These are phyloP conservation scores for Pachyramphus minor DNA, from an alignment of 2,113 vertebrate species.

Conservation along the genomic window DNA sequence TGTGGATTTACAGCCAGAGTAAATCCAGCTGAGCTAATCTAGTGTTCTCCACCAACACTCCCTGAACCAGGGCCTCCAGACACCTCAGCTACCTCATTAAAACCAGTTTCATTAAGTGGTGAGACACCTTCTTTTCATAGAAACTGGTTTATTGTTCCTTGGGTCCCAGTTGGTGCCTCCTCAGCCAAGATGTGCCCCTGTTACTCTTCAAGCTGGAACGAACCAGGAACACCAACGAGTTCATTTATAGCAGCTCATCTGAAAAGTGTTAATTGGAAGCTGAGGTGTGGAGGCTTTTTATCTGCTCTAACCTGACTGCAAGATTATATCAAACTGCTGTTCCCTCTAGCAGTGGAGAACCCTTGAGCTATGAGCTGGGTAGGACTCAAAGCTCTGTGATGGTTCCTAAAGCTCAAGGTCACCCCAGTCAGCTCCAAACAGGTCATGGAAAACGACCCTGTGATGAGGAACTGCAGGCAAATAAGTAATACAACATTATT, in stretches of 20 bases:
- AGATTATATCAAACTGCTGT: not conserved
- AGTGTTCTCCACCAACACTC: not conserved
- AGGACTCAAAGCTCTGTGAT: not conserved
- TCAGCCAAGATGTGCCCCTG: not conserved
- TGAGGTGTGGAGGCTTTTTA: not conserved
- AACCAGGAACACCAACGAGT: accelerated
- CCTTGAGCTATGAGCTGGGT: not conserved
- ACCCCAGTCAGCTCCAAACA: not conserved
- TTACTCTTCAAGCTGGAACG: not conserved
- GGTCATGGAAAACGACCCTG: not conserved
- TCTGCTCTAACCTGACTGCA: not conserved
- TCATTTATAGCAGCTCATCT: not conserved
- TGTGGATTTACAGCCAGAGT: not conserved
- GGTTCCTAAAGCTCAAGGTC: not conserved
- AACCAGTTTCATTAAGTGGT: not conserved
- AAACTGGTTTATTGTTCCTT: not conserved
- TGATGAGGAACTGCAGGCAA: not conserved
- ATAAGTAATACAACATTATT: not conserved
- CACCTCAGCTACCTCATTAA: not conserved
- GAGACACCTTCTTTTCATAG: not conserved
- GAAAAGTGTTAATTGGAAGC: slow-evolving; percentile 13
- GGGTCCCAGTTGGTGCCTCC: not conserved
- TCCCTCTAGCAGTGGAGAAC: not conserved
- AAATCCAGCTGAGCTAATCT: not conserved
- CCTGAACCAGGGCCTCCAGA: not conserved